Evolutionary conservation across 2,888 invertebrate genomes (phyloP).

Genomic region (Erebia epiphron): DNA sequence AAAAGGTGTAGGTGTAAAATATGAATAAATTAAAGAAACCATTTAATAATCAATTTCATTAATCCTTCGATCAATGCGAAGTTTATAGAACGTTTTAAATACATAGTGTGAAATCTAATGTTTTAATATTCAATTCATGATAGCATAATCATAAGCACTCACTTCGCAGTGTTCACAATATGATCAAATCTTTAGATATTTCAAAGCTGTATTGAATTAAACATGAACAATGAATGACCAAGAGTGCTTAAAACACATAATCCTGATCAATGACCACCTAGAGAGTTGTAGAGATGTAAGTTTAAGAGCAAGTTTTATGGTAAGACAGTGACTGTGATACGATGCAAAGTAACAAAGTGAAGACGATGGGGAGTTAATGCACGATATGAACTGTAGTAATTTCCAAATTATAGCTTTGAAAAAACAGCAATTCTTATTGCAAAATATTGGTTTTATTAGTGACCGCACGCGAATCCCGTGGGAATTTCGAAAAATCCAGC

Average conservation of each 20-base stretch:
- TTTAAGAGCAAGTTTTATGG: conserved; percentile 21
- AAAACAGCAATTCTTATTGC: not conserved
- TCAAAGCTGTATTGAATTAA: conserved; percentile 7
- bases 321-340: conserved; percentile 12
- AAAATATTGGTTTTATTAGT: too few species aligned
- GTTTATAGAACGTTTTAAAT: conserved; percentile 31
- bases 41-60: conserved; percentile 33
- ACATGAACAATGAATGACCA: conserved; percentile 11
- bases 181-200: conserved; percentile 16
- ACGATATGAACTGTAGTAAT: not conserved
- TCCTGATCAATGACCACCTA: not conserved
- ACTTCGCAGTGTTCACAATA: conserved; percentile 1
- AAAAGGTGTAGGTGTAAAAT: conserved; percentile 31
- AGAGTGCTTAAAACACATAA: not conserved
- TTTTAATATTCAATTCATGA: conserved; percentile 38
- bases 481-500: too few species aligned
- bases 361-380: not conserved
- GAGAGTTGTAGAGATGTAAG: not conserved
- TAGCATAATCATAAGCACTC: too few species aligned
- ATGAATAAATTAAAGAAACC: conserved; percentile 34
- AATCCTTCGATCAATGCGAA: conserved; percentile 25
- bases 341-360: conserved; percentile 8
- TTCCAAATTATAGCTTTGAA: not conserved
- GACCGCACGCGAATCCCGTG: too few species aligned
- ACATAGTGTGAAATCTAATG: conserved; percentile 37